Conservation (phyloP, 2,888 invertebrate species). For the Adelphocoris suturalis region DNA sequence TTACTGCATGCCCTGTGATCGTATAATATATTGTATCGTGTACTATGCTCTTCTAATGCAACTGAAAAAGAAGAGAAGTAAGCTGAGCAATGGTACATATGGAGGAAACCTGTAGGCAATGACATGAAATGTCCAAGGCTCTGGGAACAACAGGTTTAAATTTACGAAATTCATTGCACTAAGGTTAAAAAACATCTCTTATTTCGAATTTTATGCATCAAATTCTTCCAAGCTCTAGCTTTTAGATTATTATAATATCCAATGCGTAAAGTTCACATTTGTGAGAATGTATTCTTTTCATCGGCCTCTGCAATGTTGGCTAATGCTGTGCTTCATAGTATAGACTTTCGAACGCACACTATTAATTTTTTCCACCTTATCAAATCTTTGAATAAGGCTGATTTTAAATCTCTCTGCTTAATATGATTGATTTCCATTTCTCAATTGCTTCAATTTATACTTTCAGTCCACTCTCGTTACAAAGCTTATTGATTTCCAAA, state of each 20-base stretch:
- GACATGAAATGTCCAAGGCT: background rate
- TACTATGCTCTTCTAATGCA: background rate
- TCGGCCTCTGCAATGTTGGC: background rate
- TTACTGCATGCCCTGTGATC: background rate
- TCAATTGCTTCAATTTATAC: background rate
- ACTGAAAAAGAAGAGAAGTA: background rate
- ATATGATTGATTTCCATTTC: background rate
- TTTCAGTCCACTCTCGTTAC: background rate
- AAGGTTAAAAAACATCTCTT: background rate
- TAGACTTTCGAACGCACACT: background rate
- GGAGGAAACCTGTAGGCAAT: background rate
- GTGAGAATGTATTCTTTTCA: background rate
- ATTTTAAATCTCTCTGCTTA: background rate
- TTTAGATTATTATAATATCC: background rate
- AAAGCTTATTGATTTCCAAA: background rate
- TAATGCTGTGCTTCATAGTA: background rate
- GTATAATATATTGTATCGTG: background rate
- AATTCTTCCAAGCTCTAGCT: slow-evolving; percentile 1
- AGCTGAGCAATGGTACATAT: background rate
- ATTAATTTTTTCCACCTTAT: background rate
- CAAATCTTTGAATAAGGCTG: background rate
- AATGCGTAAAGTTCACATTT: background rate
- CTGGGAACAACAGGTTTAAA: background rate
- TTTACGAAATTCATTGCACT: background rate
- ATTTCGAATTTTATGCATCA: background rate